phyloP scores from a whole-genome alignment of 2,888 invertebrate species.

The Minunthozetes semirufus region DNA sequence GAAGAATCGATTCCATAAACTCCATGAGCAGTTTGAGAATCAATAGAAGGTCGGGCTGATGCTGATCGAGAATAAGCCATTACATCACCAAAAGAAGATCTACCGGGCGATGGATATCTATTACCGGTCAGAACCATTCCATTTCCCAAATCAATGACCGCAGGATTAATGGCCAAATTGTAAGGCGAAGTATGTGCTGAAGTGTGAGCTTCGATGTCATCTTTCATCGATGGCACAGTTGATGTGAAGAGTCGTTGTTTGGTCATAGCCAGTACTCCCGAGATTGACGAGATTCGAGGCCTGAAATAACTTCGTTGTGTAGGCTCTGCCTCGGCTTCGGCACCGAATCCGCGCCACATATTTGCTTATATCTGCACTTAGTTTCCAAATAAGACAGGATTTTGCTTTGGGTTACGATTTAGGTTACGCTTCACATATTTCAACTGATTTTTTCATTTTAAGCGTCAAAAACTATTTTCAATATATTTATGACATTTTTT shows the following conservation, averaged over 20 bases:
- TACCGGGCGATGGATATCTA: constrained; percentile 33
- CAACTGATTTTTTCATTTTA: no score
- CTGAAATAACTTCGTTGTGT: constrained; percentile 36
- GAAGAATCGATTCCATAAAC: constrained; percentile 32
- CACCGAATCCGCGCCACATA: constrained; percentile 38
- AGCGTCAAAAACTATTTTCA: no score
- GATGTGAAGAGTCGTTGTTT: constrained; percentile 37
- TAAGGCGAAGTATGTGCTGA: not conserved
- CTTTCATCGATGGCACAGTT: constrained; percentile 21
- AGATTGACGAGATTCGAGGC: constrained; percentile 36
- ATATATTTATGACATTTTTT: no score
- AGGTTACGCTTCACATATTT: no score
- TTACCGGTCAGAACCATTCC: constrained; percentile 27
- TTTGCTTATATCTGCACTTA: not conserved
- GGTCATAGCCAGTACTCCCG: constrained; percentile 36
- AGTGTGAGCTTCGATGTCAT: constrained; percentile 32
- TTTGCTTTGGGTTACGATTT: no score
- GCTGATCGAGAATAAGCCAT: constrained; percentile 36
- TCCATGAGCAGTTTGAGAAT: constrained; percentile 35
- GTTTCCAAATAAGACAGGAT: no score
- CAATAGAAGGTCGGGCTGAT: constrained; percentile 36
- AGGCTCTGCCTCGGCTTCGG: constrained; percentile 35
- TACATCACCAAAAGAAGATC: constrained; percentile 36
- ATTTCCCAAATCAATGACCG: not conserved
- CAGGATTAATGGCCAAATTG: constrained; percentile 23